Percentiles rank a stretch among this genome's conserved stretches.
Evolutionary conservation across 1,140 invertebrate genomes (phyloP).

Genomic region (Drosophila pectinifera): DNA sequence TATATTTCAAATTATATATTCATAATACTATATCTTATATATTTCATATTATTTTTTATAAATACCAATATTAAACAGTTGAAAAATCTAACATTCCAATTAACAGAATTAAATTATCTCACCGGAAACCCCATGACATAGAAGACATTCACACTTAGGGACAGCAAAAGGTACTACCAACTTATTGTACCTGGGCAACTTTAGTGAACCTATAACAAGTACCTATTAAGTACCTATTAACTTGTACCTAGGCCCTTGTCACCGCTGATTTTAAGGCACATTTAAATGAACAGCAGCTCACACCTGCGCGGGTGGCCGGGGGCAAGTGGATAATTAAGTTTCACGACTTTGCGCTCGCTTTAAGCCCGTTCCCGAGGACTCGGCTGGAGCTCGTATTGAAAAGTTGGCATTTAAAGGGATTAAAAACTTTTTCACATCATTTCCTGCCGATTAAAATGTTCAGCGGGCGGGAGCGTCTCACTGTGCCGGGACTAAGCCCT

Average conservation of each 20-base stretch:
- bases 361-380: slow-evolving; percentile 38
- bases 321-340: slow-evolving; percentile 56
- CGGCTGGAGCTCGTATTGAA: slow-evolving; percentile 35
- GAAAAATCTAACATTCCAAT: no score
- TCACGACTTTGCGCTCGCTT: slow-evolving; percentile 51
- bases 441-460: slow-evolving; percentile 68
- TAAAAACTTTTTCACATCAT: slow-evolving; percentile 69
- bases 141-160: no score
- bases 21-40: no score
- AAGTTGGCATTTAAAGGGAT: slow-evolving; percentile 64
- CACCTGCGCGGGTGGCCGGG: slow-evolving; percentile 26
- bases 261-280: slow-evolving; percentile 26
- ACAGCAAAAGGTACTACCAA: no score
- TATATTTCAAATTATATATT: no score
- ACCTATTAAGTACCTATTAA: background rate
- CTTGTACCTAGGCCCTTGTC: background rate
- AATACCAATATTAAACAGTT: background rate
- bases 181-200: no score
- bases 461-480: slow-evolving; percentile 35
- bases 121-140: no score
- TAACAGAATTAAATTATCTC: no score
- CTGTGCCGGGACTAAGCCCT: slow-evolving; percentile 24
- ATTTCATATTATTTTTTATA: no score
- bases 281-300: slow-evolving; percentile 38
- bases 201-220: background rate